Evolutionary conservation across 2,888 invertebrate genomes (phyloP), one percentile per base, ranked within the genome.

Genomic region (Lithophane socia): DNA sequence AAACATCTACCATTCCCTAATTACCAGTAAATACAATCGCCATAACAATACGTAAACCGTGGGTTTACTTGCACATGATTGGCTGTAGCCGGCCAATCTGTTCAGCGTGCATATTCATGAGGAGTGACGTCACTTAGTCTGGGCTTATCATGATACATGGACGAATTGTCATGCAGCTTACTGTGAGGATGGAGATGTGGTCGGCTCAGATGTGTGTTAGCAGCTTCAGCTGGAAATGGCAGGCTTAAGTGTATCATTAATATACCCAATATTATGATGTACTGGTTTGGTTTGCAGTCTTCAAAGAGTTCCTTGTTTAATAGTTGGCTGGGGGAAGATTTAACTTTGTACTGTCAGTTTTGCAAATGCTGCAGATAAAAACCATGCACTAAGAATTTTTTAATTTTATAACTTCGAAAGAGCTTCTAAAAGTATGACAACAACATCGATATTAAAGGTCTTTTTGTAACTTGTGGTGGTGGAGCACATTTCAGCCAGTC

Each of bases 31-130:
- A 81, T 73, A 75, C 68, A 84, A 75, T 82, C 44, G 49, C 77
- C 58, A 72, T 77, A 84, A 78, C 77, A 79, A 71, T 83, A 75
- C 83, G 82, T 86, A 83, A 83, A 79, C 84, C 21, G 44, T 29
- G 37, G 49, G 66, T 72, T 80, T 81, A 82, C 73, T 78, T 63
- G 72, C 80, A 75, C 83, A 77, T 87, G 82, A 86, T 85, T 86
- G 88, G 77, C 75, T 68, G 74, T 65, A 83, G 79, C 79, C 80
- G 77, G 75, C 60, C 86, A 88, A 88, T 87, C 88, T 87, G 86
- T 66, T 42, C n/a, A 67, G 78, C 69, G 63, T 88, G 81, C 83
- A 88, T 88, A 88, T 88, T 88, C 87, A 88, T 87, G 87, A 86
- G 60, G 10, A 44, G 54, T 81, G 77, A 77, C 81, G 85, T 87